Conservation (phyloP, 1,140 invertebrate genomes). For the Drosophila lacertosa region DNA sequence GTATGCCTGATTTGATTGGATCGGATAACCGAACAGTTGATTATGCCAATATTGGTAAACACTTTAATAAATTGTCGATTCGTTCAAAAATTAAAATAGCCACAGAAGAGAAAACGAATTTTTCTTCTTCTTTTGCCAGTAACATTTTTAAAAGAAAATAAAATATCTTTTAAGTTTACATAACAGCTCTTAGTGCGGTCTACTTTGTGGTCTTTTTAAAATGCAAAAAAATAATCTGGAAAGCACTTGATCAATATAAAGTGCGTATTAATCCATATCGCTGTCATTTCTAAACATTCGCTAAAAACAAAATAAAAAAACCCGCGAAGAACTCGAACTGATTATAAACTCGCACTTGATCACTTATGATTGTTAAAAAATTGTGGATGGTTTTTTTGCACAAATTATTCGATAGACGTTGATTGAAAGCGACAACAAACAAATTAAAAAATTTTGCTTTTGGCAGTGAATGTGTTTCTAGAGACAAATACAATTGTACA, state of each 20-base stretch:
- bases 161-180: no score
- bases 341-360: conserved; percentile 2
- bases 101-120: no score
- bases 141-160: no score
- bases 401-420: neutral
- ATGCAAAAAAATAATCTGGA: neutral
- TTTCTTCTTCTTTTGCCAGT: no score
- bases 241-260: neutral
- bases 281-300: neutral
- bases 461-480: neutral
- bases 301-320: neutral
- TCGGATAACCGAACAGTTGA: no score
- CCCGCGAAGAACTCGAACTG: conserved; percentile 3
- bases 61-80: no score
- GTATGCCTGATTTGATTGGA: no score
- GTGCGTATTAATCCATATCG: neutral
- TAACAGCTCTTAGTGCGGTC: no score
- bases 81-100: no score
- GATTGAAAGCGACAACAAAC: conserved; percentile 2
- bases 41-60: no score
- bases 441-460: neutral
- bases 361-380: neutral
- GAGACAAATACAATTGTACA: conserved; percentile 2
- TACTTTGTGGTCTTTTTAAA: neutral
- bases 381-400: neutral